Base-by-base conservation (phyloP, 53 echinoderm and acorn worm genomes). In the Paracentrotus lividus region DNA sequence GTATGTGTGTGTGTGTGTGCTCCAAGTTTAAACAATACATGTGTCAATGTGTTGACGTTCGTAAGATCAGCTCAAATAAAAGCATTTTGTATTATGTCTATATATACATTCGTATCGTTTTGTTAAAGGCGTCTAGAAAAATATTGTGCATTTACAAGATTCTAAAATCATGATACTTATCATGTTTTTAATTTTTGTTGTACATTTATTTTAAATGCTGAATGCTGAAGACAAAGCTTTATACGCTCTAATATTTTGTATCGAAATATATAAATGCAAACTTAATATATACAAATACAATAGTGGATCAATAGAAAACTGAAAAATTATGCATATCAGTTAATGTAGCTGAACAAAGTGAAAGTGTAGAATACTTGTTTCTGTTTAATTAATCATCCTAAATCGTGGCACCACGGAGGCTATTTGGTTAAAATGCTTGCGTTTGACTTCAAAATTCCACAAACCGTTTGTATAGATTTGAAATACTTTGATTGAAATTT, bases 401-500 rank as follows among this genome's bases (percentile, higher is more conserved):
- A 78, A 78, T 78, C n/a, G 45, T 33, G 23, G 43, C 45, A 78
- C 44, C 44, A 33, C 78, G 5, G 26, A 78, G 45, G 16, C 45
- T 45, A 45, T 45, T 43, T 43, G 26, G n/a, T 45, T 43, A 77
- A 77, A 77, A 42, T 6, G 43, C 15, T 8, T 20, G 77, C 77
- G 43, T 78, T 78, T 78, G 43, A 45, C 78, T 45, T 45, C 47
- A 78, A 45, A 45, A 45, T 78, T 26, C 45, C 47, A 26, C 43
- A 26, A 44, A 12, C 8, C 44, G 23, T 0, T n/a, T n/a, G 47
- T 12, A n/a, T 78, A 44, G 78, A 78, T 78, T 45, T 78, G 44
- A 78, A 45, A 45, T 78, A 44, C 44, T 78, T 78, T 78, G 45
- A 78, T 78, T 78, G 78, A 45, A 78, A 23, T 78, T 78, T 26